phyloP scores from a whole-genome alignment of 2,797 vertebrate genomes.

The Lacerta agilis region DNA sequence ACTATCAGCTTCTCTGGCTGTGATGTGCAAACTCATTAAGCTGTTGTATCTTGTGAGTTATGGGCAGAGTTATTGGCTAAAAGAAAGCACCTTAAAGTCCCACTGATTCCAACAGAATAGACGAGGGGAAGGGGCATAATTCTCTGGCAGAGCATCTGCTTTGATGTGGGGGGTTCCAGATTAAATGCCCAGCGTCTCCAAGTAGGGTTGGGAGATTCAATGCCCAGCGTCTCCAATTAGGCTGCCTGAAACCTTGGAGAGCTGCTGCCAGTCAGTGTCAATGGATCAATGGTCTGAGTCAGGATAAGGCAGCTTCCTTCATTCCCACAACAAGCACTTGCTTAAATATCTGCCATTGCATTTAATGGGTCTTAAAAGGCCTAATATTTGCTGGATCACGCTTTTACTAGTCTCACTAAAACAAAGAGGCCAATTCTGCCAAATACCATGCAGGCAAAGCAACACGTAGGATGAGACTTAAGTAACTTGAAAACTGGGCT shows the following conservation, averaged over 20 bases:
- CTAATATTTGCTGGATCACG: neutral
- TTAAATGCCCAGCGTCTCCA: too few species aligned
- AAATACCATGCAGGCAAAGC: neutral
- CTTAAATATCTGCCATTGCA: constrained; percentile 11
- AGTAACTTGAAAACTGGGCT: neutral
- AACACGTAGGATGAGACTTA: neutral
- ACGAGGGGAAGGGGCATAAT: neutral
- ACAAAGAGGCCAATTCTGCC: neutral
- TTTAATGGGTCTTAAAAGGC: neutral
- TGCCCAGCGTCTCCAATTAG: too few species aligned
- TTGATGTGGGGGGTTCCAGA: too few species aligned
- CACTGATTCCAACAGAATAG: neutral
- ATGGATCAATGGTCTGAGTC: too few species aligned
- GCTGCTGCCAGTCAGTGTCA: neutral
- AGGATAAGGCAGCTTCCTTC: too few species aligned
- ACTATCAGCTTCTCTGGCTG: neutral
- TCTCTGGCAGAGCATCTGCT: neutral
- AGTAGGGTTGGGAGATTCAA: too few species aligned
- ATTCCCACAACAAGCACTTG: too few species aligned
- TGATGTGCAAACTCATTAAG: constrained; percentile 31
- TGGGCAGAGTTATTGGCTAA: neutral
- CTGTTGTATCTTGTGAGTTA: neutral
- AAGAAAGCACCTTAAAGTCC: constrained; percentile 6
- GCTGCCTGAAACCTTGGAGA: neutral
- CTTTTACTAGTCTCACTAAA: neutral